phyloP scores from a whole-genome alignment of 2,113 vertebrate species.

The Ctenomys sociabilis region DNA sequence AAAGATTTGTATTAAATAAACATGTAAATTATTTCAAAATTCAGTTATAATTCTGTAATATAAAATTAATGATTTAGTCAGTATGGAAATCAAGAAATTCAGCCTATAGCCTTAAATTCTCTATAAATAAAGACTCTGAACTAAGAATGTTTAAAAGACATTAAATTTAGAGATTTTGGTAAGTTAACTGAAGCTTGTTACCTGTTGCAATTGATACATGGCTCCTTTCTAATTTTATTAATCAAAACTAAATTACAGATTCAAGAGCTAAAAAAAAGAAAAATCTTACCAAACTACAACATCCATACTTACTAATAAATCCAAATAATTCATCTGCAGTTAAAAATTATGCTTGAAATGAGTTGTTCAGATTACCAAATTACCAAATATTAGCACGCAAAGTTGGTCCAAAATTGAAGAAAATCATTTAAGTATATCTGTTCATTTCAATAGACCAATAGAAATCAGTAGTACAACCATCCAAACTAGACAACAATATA shows the following conservation, averaged over 20 bases:
- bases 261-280: not conserved
- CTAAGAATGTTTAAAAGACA: not conserved
- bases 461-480: too few species aligned
- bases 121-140: slow-evolving; percentile 1
- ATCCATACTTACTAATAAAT: not conserved
- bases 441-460: too few species aligned
- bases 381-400: too few species aligned
- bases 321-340: not conserved
- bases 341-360: not conserved
- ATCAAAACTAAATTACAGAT: not conserved
- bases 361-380: too few species aligned
- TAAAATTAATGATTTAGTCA: not conserved
- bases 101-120: not conserved
- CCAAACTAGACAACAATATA: too few species aligned
- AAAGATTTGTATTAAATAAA: not conserved
- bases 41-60: slow-evolving; percentile 1
- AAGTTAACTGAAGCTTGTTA: not conserved
- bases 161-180: not conserved
- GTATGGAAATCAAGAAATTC: not conserved
- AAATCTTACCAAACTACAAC: not conserved
- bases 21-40: not conserved
- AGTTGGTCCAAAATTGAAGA: too few species aligned
- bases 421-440: too few species aligned
- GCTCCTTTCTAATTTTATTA: not conserved
- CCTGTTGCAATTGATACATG: not conserved